These are phyloP conservation scores for Drosophila antonietae DNA, from an alignment of 2,888 invertebrate species.

Conservation along the genomic window DNA sequence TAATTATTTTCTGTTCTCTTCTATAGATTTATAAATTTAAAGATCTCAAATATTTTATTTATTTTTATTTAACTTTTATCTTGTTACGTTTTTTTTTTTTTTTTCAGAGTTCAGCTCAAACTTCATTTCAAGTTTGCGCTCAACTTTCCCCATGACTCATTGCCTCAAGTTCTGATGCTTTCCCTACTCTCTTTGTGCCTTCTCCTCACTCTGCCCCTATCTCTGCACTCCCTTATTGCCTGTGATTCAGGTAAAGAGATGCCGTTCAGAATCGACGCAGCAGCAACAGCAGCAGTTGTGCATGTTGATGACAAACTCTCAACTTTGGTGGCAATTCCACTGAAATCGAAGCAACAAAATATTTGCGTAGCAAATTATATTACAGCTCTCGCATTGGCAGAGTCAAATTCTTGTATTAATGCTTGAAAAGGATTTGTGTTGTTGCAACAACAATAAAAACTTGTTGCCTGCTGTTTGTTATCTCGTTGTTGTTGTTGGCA, in stretches of 20 bases:
- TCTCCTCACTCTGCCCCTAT: not conserved
- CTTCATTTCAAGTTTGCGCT: not conserved
- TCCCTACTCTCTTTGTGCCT: not conserved
- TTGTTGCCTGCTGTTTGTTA: conserved; percentile 36
- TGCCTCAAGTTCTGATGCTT: not conserved
- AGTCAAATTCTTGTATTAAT: conserved; percentile 30
- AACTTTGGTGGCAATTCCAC: conserved; percentile 36
- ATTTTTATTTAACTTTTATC: too few relatives aligned
- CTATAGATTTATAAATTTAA: too few relatives aligned
- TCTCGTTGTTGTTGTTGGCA: conserved; percentile 31
- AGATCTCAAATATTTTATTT: too few relatives aligned
- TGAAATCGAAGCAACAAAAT: conserved; percentile 59
- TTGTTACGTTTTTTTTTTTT: too few relatives aligned
- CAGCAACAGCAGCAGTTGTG: conserved; percentile 1
- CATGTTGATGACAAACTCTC: conserved; percentile 32
- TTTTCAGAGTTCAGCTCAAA: not conserved
- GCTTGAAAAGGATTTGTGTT: conserved; percentile 40
- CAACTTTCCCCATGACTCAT: conserved; percentile 41
- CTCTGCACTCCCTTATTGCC: not conserved
- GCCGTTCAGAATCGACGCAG: not conserved
- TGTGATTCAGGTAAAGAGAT: conserved; percentile 32
- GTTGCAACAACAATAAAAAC: conserved; percentile 23
- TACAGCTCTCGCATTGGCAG: conserved; percentile 20
- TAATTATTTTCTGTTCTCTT: too few relatives aligned
- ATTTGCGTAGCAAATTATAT: conserved; percentile 63